Evolutionary conservation across 2,797 vertebrate genomes (phyloP).

Genomic region (Microhierax caerulescens): DNA sequence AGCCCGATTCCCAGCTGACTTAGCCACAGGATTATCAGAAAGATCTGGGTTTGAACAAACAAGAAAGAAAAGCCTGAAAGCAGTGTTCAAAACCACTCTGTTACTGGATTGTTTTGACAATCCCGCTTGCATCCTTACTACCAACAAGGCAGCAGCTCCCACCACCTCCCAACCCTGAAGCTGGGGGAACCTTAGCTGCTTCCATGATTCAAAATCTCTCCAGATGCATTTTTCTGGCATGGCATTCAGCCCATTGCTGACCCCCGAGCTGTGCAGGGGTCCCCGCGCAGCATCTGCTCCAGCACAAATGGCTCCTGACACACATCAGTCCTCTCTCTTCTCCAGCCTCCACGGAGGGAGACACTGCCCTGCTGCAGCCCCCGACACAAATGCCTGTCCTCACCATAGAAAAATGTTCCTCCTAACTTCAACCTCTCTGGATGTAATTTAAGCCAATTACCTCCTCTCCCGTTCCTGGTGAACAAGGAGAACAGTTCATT

Average conservation of each 20-base stretch:
- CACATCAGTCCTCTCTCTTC: background rate
- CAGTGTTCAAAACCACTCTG: background rate
- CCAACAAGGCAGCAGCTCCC: background rate
- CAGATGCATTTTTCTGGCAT: fast-evolving
- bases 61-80: background rate
- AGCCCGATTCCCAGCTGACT: background rate
- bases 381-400: background rate
- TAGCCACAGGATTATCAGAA: background rate
- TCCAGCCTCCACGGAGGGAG: background rate
- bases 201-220: fast-evolving
- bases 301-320: fast-evolving
- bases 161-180: background rate
- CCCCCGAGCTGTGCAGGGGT: background rate
- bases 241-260: background rate
- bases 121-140: background rate
- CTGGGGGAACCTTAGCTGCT: background rate
- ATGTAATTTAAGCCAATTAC: background rate
- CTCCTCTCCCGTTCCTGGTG: background rate
- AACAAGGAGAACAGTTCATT: background rate
- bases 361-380: fast-evolving
- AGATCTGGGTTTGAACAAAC: background rate
- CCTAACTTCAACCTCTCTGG: background rate
- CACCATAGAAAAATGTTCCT: background rate
- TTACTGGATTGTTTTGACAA: fast-evolving
- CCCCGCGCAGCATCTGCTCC: background rate